Conservation (phyloP, 2,888 invertebrate genomes). For the Muscina levida region DNA sequence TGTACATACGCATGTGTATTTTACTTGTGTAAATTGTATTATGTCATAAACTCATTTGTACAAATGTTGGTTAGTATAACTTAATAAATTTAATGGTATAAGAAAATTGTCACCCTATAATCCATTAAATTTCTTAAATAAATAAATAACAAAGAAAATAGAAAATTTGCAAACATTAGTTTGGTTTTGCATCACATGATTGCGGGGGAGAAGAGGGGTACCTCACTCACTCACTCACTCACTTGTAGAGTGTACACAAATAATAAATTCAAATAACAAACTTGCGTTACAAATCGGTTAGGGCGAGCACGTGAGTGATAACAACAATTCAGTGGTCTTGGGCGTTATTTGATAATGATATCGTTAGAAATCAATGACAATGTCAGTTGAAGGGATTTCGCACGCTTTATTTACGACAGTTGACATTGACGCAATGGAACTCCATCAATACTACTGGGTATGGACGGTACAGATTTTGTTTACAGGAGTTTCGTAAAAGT, state of each 20-base stretch:
- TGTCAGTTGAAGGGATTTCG: too few species aligned
- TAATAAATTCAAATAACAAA: not conserved
- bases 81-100: conserved; percentile 21
- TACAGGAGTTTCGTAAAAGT: too few species aligned
- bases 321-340: too few species aligned
- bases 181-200: conserved; percentile 31
- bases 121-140: conserved; percentile 24
- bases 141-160: conserved; percentile 23
- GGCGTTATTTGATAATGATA: too few species aligned
- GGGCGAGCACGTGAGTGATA: not conserved
- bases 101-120: conserved; percentile 38
- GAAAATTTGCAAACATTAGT: conserved; percentile 13
- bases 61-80: not conserved
- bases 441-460: too few species aligned
- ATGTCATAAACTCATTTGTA: conserved; percentile 21
- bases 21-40: not conserved
- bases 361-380: too few species aligned
- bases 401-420: too few species aligned
- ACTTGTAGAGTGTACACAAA: too few species aligned
- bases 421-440: too few species aligned
- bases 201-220: not conserved
- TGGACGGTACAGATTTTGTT: too few species aligned
- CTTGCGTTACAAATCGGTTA: not conserved
- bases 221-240: too few species aligned
- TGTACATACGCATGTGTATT: not conserved